Conservation (phyloP, 2,797 vertebrate genomes). For the Podargus strigoides region DNA sequence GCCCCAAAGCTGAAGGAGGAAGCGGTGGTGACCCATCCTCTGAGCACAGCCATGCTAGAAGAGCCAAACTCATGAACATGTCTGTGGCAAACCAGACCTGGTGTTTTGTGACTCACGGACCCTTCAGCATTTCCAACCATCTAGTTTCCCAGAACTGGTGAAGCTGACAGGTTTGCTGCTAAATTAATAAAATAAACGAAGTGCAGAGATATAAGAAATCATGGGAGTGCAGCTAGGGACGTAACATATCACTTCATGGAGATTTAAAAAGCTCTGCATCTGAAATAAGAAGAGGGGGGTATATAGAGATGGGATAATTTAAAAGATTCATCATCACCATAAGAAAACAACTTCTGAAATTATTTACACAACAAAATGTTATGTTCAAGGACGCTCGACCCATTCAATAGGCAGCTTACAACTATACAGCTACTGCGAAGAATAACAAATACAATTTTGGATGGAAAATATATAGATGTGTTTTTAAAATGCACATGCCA, state of each 20-base stretch:
- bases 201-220: not conserved
- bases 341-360: conserved; percentile 1
- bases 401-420: not conserved
- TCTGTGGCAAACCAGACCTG: not conserved
- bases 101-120: not conserved
- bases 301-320: not conserved
- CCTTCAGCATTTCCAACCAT: not conserved
- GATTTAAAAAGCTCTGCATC: not conserved
- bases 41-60: accelerated
- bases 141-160: not conserved
- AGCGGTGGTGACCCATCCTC: accelerated
- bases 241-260: not conserved
- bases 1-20: not conserved
- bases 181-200: not conserved
- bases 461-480: not conserved
- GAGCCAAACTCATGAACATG: not conserved
- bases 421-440: not conserved
- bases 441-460: not conserved
- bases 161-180: not conserved
- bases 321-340: not conserved
- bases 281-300: not conserved
- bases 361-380: not conserved
- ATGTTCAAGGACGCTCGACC: not conserved
- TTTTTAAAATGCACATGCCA: not conserved
- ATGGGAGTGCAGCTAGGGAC: not conserved